Base-by-base conservation (phyloP, 2,797 vertebrate genomes). In the Paguma larvata region DNA sequence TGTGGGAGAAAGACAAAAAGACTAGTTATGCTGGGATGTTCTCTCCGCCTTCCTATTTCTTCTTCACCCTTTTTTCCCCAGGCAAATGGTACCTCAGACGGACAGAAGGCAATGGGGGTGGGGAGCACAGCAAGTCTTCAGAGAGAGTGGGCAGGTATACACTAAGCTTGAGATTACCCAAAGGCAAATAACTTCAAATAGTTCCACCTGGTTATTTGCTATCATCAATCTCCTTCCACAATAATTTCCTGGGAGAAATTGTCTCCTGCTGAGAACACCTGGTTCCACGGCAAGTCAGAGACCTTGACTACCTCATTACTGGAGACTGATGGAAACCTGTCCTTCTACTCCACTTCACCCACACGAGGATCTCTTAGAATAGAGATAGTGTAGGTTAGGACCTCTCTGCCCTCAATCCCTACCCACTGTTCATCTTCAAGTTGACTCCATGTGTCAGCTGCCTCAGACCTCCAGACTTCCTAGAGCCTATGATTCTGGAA, bases 1-100 rank as follows among this genome's bases (percentile, higher is more conserved):
- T 67, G 53, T 12, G n/a, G 72, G 62, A 91, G 73, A 95, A 77
- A 94, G 72, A 86, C 30, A 92, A 95, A 34, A 53, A 87, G 70
- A 62, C 41, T 38, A 65, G 70, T 78, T 62, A 46, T 67, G 18
- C 18, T 53, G 41, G 51, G 62, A 41, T 41, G 63, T 41, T 56
- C 38, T 79, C n/a, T 95, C 63, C 30, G n/a, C 67, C 70, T 96
- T 90, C 23, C 34, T 83, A 21, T 79, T 63, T 86, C 56, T 73
- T 88, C 44, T 59, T 79, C 48, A 27, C 44, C 27, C 14, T 23
- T 87, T 65, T 59, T 11, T 6, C 48, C 46, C 32, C 27, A 46
- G 32, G 38, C 73, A 34, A 85, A 14, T 67, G 84, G 48, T 30
- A 68, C 51, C 3, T 68, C 62, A 73, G 68, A 7, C 27, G 89